Percentiles rank a stretch among this genome's conserved stretches.
Evolutionary conservation across 2,113 vertebrate genomes (phyloP).

Genomic region (Pristiophorus japonicus): DNA sequence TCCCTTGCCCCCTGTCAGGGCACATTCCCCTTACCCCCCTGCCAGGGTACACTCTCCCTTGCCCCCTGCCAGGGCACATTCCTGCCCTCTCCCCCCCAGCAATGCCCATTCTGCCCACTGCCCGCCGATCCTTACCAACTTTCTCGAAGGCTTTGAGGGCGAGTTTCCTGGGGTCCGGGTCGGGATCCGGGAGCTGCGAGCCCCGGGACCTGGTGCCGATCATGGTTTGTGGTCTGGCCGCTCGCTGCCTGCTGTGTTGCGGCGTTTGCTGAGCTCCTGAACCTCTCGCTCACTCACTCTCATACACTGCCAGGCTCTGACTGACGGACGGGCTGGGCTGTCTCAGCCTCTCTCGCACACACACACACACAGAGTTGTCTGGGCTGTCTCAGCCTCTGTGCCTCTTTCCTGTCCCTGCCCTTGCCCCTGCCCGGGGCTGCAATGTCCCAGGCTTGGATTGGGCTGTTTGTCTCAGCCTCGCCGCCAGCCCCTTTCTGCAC

Average conservation of each 20-base stretch:
- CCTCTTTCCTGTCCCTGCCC: neutral
- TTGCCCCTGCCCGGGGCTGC: neutral
- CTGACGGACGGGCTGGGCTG: neutral
- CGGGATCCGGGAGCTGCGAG: neutral
- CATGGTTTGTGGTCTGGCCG: neutral
- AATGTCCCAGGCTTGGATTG: neutral
- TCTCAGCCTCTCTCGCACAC: no score
- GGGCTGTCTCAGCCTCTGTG: neutral
- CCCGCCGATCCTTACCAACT: neutral
- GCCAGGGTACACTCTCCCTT: no score
- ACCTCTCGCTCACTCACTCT: no score
- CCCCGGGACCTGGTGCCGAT: neutral
- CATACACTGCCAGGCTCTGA: neutral
- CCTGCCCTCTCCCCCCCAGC: neutral
- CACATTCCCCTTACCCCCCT: no score
- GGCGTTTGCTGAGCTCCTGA: neutral
- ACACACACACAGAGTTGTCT: no score
- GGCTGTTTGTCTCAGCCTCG: neutral
- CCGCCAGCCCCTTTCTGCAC: neutral
- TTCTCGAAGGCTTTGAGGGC: conserved; percentile 3
- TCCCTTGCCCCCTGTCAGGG: no score
- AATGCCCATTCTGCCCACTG: neutral
- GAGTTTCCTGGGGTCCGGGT: neutral
- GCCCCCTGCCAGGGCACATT: no score
- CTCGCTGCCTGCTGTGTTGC: neutral